Percentiles rank a stretch among this genome's conserved stretches.
Conservation (phyloP, 1,140 invertebrate genomes). For the Orussus abietinus region DNA sequence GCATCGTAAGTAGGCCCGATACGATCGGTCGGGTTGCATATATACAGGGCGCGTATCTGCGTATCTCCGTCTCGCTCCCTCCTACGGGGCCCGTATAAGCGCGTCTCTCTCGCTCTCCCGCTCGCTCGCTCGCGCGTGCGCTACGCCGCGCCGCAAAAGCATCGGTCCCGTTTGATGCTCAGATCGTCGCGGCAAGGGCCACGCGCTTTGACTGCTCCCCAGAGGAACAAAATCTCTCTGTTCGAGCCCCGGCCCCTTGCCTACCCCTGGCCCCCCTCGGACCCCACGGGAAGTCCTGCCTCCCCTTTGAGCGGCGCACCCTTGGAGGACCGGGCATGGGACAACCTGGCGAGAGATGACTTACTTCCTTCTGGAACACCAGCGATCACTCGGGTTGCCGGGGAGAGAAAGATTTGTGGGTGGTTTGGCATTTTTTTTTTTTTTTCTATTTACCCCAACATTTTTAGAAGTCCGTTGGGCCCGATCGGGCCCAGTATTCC, state of each 20-base stretch:
- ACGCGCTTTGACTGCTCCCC: slow-evolving; percentile 51
- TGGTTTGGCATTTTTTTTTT: no score
- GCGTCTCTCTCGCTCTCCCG: background rate
- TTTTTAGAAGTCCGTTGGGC: no score
- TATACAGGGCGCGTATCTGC: slow-evolving; percentile 13
- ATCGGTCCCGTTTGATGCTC: slow-evolving; percentile 47
- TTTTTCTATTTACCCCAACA: no score
- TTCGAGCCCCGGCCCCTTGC: slow-evolving; percentile 10
- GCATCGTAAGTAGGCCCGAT: slow-evolving; percentile 32
- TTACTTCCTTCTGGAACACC: no score
- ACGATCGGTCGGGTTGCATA: slow-evolving; percentile 25
- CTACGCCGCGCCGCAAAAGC: slow-evolving; percentile 29
- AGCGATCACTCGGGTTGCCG: no score
- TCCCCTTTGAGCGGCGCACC: slow-evolving; percentile 24
- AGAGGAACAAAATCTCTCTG: slow-evolving; percentile 51
- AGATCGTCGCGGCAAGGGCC: slow-evolving; percentile 47
- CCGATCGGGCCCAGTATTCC: no score
- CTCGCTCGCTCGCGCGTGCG: no score
- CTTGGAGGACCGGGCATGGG: no score
- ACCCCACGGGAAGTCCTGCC: background rate
- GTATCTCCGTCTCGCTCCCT: background rate
- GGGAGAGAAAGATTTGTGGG: no score
- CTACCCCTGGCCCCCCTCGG: slow-evolving; percentile 7
- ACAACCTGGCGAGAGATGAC: no score
- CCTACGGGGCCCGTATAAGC: slow-evolving; percentile 12